Evolutionary conservation across 1,140 invertebrate species (phyloP), one percentile per base, ranked within the genome.

Genomic region (Solenopsis invicta): DNA sequence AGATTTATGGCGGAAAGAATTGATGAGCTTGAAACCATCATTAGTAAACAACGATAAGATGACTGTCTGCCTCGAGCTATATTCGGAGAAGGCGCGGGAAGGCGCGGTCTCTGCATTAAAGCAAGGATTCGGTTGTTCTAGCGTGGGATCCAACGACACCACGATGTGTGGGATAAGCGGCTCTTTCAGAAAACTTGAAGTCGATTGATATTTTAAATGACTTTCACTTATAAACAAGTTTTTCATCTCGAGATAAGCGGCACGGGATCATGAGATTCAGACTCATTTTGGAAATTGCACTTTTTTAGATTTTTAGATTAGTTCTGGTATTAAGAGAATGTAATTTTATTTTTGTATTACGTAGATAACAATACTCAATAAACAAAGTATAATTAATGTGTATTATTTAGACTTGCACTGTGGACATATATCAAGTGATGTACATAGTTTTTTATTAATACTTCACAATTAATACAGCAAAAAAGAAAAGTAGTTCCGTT

Each of bases 111-210:
- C 97, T 0, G 97, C 97, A 0, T 89, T 97, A 41, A 96, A 96
- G 82, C 94, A 94, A 86, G 95, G 94, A 24, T 94, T 96, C 29
- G 94, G 96, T 2, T 96, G 96, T 81, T 96, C 96, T 1, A 96
- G 96, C 84, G 95, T 96, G 0, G 95, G 95, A 24, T 96, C 96
- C 61, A 96, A 95, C 16, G 96, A 97, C 87, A 96, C 96, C 8
- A 96, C 96, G 52, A 93, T 97, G 93, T 94, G 96, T 77, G 97
- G 97, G 1, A 96, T 97, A 59, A 97, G 96, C 9, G 97, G 97
- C 64, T 98, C 97, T 91, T 98, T 98, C 94, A 96, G 97, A 77
- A 97, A 97, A 93, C 96, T 98, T 59, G 97, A 98, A 95, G 97
- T 98, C 12, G 97, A 98, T 94, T 97, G 95, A 96, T 59, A n/a